A percentile compares a stretch with the other conserved stretches of the same genome.
Evolutionary conservation across 2,113 vertebrate genomes (phyloP).

Genomic region (Myotis brandtii): DNA sequence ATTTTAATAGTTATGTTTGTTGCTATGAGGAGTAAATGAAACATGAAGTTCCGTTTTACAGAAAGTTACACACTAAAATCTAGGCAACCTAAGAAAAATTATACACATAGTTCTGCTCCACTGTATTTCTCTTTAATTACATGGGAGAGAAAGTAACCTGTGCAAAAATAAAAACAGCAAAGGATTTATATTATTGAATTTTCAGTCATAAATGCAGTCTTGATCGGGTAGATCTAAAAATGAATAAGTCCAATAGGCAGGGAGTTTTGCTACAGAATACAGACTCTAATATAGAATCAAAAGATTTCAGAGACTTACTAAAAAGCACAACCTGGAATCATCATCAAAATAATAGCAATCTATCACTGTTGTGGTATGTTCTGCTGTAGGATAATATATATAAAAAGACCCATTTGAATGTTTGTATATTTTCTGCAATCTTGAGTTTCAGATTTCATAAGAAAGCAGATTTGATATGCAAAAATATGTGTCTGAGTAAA

Average conservation of each 20-base stretch:
- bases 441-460: not conserved
- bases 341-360: not conserved
- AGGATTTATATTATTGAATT: not conserved
- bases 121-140: constrained; percentile 3
- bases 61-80: constrained; percentile 1
- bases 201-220: not conserved
- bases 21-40: constrained; percentile 34
- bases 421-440: not conserved
- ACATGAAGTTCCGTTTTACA: not conserved
- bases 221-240: not conserved
- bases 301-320: not conserved
- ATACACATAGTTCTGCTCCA: not conserved
- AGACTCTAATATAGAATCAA: not conserved
- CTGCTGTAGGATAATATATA: not conserved
- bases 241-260: not conserved
- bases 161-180: constrained; percentile 28
- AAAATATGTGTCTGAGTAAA: not conserved
- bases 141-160: not conserved
- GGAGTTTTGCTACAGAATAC: not conserved
- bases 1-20: constrained; percentile 7
- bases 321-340: not conserved
- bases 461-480: not conserved
- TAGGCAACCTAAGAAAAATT: not conserved
- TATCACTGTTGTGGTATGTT: not conserved
- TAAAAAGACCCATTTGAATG: not conserved